phyloP scores from a whole-genome alignment of 92 coral and sea anemone genomes.

The Epizoanthus scotinus region DNA sequence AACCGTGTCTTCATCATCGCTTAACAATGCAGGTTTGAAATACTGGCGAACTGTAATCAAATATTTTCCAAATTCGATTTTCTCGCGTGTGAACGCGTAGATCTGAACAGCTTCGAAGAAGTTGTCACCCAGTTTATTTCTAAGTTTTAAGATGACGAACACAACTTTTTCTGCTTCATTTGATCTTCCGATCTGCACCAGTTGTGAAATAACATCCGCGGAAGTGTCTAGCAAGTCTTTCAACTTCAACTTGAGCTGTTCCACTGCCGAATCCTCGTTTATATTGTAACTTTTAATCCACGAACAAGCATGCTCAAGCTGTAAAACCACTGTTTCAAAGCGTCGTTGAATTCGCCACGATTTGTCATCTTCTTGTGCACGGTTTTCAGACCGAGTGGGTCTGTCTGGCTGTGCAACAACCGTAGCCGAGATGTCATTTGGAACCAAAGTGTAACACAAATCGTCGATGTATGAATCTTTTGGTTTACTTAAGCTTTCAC shows the following conservation, averaged over 20 bases:
- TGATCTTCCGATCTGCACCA: slow-evolving; percentile 48
- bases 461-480: not conserved
- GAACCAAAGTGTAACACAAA: not conserved
- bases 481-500: not conserved
- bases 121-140: slow-evolving; percentile 57
- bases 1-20: slow-evolving; percentile 77
- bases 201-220: slow-evolving; percentile 67
- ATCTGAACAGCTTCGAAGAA: slow-evolving; percentile 65
- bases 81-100: slow-evolving; percentile 78
- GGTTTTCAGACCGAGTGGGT: not conserved
- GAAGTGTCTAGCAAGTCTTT: slow-evolving; percentile 63
- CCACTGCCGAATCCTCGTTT: slow-evolving; percentile 24
- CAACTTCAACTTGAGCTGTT: slow-evolving; percentile 55
- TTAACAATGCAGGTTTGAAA: slow-evolving; percentile 78
- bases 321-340: slow-evolving; percentile 29
- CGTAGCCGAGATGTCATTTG: not conserved
- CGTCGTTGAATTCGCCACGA: not conserved
- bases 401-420: slow-evolving; percentile 3
- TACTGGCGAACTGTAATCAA: slow-evolving; percentile 77
- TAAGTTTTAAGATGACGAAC: slow-evolving; percentile 52
- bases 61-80: slow-evolving; percentile 55
- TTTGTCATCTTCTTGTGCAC: slow-evolving; percentile 14
- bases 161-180: slow-evolving; percentile 74
- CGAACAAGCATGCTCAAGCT: slow-evolving; percentile 28
- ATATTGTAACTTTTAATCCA: slow-evolving; percentile 18